Base-by-base conservation (phyloP, 1,140 invertebrate species). In the Ceratitis capitata region DNA sequence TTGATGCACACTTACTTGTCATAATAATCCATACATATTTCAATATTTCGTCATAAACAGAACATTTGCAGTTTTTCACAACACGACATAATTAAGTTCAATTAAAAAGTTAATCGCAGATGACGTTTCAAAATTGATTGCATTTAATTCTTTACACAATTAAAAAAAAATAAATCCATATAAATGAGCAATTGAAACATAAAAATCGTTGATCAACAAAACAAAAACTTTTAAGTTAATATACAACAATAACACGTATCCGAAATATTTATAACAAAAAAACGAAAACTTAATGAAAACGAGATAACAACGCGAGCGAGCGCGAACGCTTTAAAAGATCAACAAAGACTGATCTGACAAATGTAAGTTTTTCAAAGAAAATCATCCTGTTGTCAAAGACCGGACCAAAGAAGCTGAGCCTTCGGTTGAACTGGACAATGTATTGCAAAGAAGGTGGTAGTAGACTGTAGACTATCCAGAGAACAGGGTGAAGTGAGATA, bases 291-390 rank as follows among this genome's bases (percentile, higher is more conserved):
- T 78, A 78, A 78, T 78, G 45, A 78, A 78, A 78, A 47, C 69
- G 69, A 78, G 51, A 56, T n/a, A 19, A 56, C n/a, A 39, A 78
- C 69, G 39, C 69, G 69, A 78, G 32, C 69, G 35, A 78, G 45
- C 39, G 69, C 69, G 69, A 69, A 78, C 69, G 69, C 69, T 78
- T 78, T 32, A 78, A 78, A 78, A 78, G 69, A 78, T 78, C 69
- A 78, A 78, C 39, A 78, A 78, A 78, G 69, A 78, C 69, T 78
- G 69, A 78, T 78, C 69, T 6, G n/a, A n/a, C n/a, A 47, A 78
- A 47, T 35, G 39, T 53, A 39, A 74, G 69, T 78, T 78, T 78
- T 78, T 39, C 42, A 12, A 32, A n/a, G 16, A 78, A 78, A 78
- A 78, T 78, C 32, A 78, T 42, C 9, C 69, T 78, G 69, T n/a